Evolutionary conservation across 2,797 vertebrate genomes (phyloP).

Genomic region (Brachyrhaphis roseni): DNA sequence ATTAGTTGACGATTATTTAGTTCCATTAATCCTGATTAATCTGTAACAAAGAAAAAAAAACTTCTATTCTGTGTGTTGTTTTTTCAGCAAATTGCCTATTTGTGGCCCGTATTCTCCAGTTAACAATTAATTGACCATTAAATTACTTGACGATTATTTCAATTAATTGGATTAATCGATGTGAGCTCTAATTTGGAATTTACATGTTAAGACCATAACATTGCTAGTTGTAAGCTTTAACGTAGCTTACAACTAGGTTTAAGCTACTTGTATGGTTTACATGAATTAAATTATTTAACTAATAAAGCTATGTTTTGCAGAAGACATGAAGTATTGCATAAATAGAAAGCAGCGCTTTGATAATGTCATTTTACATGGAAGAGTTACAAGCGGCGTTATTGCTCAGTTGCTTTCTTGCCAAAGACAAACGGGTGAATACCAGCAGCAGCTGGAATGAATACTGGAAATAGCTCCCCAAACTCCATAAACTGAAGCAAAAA

Average conservation of each 20-base stretch:
- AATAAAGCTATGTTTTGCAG: background rate
- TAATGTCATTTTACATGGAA: background rate
- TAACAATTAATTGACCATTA: no score
- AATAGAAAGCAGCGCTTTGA: background rate
- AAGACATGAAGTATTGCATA: background rate
- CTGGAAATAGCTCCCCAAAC: background rate
- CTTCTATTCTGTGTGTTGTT: no score
- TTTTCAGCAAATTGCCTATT: no score
- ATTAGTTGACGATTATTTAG: no score
- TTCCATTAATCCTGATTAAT: no score
- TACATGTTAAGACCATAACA: background rate
- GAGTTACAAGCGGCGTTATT: slow-evolving; percentile 2
- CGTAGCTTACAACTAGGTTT: no score
- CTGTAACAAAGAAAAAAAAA: no score
- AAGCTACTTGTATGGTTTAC: background rate
- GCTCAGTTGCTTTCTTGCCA: background rate
- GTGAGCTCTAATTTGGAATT: background rate
- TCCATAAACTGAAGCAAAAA: background rate
- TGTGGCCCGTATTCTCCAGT: no score
- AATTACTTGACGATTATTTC: no score
- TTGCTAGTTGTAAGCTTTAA: no score
- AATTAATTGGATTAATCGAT: no score
- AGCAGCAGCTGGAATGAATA: background rate
- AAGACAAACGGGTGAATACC: background rate
- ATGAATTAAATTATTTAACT: background rate